A percentile compares a stretch with the other conserved stretches of the same genome.
Conservation (phyloP, 1,140 invertebrate species). For the Drosophila leontia region DNA sequence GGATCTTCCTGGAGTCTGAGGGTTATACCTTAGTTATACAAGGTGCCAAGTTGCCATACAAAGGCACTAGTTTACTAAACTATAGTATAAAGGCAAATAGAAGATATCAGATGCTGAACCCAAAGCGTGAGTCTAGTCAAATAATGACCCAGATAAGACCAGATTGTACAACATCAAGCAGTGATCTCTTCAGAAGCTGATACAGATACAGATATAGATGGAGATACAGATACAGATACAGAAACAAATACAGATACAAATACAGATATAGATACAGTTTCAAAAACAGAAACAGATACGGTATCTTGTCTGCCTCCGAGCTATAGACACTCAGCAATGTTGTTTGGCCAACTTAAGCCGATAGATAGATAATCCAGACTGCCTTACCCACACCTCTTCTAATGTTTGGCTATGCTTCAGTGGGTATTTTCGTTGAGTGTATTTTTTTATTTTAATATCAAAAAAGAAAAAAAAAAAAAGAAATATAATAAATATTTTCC, state of each 20-base stretch:
- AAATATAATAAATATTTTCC: background rate
- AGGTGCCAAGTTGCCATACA: slow-evolving; percentile 25
- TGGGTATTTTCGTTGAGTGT: background rate
- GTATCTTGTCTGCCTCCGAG: slow-evolving; percentile 12
- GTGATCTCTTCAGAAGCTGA: slow-evolving; percentile 8
- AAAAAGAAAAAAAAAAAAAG: background rate
- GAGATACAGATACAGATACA: slow-evolving; percentile 9
- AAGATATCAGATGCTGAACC: slow-evolving; percentile 36
- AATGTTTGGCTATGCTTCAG: slow-evolving; percentile 13
- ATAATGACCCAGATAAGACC: slow-evolving; percentile 69
- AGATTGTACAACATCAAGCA: slow-evolving; percentile 59
- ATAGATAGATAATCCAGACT: slow-evolving; percentile 17
- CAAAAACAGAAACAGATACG: slow-evolving; percentile 33
- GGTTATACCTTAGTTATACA: slow-evolving; percentile 8
- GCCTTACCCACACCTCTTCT: background rate
- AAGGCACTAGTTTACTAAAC: slow-evolving; percentile 6
- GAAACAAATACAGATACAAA: slow-evolving; percentile 13
- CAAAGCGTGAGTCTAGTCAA: slow-evolving; percentile 43
- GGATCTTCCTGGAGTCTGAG: background rate
- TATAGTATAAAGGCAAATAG: slow-evolving; percentile 1
- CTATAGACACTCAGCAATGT: slow-evolving; percentile 18
- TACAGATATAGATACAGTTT: slow-evolving; percentile 19
- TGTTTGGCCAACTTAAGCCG: slow-evolving; percentile 31
- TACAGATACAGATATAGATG: slow-evolving; percentile 19
- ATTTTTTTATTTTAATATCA: background rate